A percentile compares a stretch with the other conserved stretches of the same genome.
These are phyloP conservation scores for Nesogale talazaci DNA, from an alignment of 2,113 vertebrate species.

Conservation along the genomic window DNA sequence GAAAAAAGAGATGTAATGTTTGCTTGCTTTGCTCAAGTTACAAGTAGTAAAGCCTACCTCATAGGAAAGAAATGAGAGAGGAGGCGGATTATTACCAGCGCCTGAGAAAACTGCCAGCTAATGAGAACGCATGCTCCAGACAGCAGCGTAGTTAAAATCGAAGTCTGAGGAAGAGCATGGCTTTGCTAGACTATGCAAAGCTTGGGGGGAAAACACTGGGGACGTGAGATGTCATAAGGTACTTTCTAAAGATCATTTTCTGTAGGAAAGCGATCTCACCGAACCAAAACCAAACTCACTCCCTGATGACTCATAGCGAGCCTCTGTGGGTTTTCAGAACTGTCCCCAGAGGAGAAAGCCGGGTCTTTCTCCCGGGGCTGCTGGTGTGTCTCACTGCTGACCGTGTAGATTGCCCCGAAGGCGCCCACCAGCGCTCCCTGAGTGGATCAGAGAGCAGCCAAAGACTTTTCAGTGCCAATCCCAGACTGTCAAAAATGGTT, in stretches of 20 bases:
- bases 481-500: too few relatives aligned
- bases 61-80: not conserved
- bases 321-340: too few relatives aligned
- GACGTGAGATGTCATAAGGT: not conserved
- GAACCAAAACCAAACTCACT: too few relatives aligned
- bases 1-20: not conserved
- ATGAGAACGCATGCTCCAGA: not conserved
- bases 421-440: too few relatives aligned
- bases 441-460: too few relatives aligned
- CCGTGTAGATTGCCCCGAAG: too few relatives aligned
- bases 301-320: too few relatives aligned
- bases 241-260: not conserved
- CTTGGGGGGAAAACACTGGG: not conserved
- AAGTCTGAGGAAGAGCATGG: not conserved
- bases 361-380: too few relatives aligned
- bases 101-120: not conserved
- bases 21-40: not conserved
- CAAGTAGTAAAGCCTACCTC: not conserved
- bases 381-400: too few relatives aligned
- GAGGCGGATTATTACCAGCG: not conserved
- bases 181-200: not conserved
- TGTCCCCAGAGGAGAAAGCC: too few relatives aligned
- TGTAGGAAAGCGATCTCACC: not conserved
- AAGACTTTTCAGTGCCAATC: too few relatives aligned
- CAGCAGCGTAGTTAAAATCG: not conserved